phyloP scores from a whole-genome alignment of 1,140 invertebrate genomes.

The Drosophila tani region DNA sequence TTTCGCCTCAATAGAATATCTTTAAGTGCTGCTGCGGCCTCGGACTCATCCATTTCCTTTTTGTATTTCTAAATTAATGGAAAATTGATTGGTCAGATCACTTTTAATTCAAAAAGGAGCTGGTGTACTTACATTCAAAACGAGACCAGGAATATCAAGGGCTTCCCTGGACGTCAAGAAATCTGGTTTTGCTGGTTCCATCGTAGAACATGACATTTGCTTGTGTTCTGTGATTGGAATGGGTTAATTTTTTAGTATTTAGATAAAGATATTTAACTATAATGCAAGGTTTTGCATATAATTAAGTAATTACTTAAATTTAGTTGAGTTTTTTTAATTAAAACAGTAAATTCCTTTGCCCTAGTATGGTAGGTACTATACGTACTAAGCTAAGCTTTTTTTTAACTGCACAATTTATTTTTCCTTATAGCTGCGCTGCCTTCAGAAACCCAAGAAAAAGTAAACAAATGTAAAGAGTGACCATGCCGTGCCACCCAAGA shows the following conservation, averaged over 20 bases:
- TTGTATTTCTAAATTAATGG: conserved; percentile 65
- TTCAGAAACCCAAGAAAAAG: too few relatives aligned
- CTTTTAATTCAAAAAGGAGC: not conserved
- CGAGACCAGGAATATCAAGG: conserved; percentile 36
- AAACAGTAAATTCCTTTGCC: too few relatives aligned
- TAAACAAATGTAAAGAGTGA: too few relatives aligned
- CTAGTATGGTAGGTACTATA: too few relatives aligned
- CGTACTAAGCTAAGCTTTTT: too few relatives aligned
- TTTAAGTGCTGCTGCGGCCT: conserved; percentile 62
- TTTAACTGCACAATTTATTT: too few relatives aligned
- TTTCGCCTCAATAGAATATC: conserved; percentile 65
- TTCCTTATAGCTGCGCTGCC: too few relatives aligned
- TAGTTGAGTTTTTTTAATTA: too few relatives aligned
- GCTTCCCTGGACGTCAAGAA: conserved; percentile 38
- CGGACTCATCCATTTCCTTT: conserved; percentile 58
- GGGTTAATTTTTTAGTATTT: not conserved
- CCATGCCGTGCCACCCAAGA: too few relatives aligned
- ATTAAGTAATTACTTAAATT: too few relatives aligned
- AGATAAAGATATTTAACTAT: not conserved
- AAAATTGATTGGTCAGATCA: not conserved
- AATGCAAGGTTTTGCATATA: not conserved
- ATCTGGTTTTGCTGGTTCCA: conserved; percentile 36
- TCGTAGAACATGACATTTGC: conserved; percentile 42
- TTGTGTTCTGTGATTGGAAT: conserved; percentile 34
- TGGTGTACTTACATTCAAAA: conserved; percentile 35